phyloP scores from a whole-genome alignment of 2,888 invertebrate genomes.

The Willowsia nigromaculata region DNA sequence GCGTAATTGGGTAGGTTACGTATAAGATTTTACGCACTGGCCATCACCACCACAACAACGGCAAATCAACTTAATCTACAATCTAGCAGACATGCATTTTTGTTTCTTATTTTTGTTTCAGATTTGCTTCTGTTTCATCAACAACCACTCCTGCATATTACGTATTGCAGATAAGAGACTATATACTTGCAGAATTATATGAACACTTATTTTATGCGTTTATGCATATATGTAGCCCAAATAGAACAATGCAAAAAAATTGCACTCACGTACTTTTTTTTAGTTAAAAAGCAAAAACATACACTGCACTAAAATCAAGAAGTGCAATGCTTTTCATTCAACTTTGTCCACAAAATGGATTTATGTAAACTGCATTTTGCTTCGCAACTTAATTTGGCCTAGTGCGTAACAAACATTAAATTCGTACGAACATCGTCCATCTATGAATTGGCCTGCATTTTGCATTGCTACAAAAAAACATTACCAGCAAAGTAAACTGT shows the following conservation, averaged over 20 bases:
- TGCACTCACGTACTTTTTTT: not conserved
- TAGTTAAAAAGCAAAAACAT: not conserved
- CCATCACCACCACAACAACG: slow-evolving; percentile 27
- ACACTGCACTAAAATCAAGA: not conserved
- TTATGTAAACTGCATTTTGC: slow-evolving; percentile 14
- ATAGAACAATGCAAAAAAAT: not conserved
- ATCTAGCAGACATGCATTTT: not conserved
- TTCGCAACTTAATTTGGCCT: not conserved
- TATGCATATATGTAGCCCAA: not conserved
- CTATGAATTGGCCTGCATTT: not conserved
- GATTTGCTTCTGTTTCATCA: not conserved
- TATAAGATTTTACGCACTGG: slow-evolving; percentile 24
- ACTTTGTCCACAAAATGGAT: slow-evolving; percentile 19
- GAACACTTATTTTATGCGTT: not conserved
- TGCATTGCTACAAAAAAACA: slow-evolving; percentile 18
- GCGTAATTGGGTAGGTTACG: slow-evolving; percentile 59
- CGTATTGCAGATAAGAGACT: no score
- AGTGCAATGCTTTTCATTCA: slow-evolving; percentile 38
- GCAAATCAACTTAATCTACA: not conserved
- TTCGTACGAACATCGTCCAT: not conserved
- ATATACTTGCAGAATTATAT: no score
- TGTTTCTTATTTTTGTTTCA: not conserved
- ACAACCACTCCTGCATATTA: no score
- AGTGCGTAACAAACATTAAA: not conserved
- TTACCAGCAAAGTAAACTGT: not conserved